Conservation (phyloP, 1,140 invertebrate species). For the Nephotettix cincticeps region DNA sequence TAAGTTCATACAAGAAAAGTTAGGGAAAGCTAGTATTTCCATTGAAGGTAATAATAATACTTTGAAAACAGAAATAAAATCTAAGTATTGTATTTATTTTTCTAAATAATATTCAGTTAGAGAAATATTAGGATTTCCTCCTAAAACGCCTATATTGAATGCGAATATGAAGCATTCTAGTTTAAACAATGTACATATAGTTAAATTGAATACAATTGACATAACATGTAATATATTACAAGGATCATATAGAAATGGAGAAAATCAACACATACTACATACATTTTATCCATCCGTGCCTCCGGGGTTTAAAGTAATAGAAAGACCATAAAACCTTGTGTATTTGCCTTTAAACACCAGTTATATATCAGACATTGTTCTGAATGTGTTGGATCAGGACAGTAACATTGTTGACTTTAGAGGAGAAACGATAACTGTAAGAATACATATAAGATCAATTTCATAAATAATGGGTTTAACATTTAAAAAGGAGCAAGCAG, state of each 20-base stretch:
- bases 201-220: slow-evolving; percentile 7
- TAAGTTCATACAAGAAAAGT: background rate
- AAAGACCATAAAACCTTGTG: slow-evolving; percentile 34
- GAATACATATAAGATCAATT: slow-evolving; percentile 32
- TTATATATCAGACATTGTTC: slow-evolving; percentile 20
- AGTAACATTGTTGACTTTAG: slow-evolving; percentile 33
- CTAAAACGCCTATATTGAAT: background rate
- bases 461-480: background rate
- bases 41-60: background rate
- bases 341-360: slow-evolving; percentile 34
- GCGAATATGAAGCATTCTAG: background rate
- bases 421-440: slow-evolving; percentile 32
- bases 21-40: background rate
- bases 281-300: slow-evolving; percentile 40
- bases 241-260: slow-evolving; percentile 41
- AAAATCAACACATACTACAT: slow-evolving; percentile 40
- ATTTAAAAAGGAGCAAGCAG: background rate
- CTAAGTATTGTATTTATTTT: background rate
- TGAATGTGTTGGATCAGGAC: slow-evolving; percentile 35
- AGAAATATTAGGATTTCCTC: background rate
- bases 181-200: slow-evolving; percentile 2
- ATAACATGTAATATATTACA: slow-evolving; percentile 25
- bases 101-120: background rate
- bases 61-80: slow-evolving; percentile 14
- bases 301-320: slow-evolving; percentile 40